These are phyloP conservation scores for Hydrochoerus hydrochaeris DNA, from an alignment of 2,113 vertebrate species.

Conservation along the genomic window DNA sequence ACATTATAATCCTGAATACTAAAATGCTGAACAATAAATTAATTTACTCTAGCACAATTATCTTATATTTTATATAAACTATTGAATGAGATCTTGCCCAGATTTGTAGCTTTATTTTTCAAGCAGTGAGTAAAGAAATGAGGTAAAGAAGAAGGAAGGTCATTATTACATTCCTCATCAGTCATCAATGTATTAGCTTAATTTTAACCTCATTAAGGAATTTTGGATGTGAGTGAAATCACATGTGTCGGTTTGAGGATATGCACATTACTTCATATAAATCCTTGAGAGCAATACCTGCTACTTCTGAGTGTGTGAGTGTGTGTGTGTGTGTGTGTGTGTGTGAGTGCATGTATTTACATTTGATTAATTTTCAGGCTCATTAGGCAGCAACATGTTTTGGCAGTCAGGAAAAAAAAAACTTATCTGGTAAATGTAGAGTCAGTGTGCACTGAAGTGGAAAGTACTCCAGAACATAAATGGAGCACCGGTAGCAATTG, in stretches of 20 bases:
- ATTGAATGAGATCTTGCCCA: neutral
- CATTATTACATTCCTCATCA: neutral
- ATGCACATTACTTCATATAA: neutral
- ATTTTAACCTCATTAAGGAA: neutral
- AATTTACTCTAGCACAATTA: neutral
- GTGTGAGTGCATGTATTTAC: neutral
- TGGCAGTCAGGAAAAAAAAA: neutral
- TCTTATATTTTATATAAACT: neutral
- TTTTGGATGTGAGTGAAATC: neutral
- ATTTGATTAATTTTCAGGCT: neutral
- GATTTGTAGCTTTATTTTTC: neutral
- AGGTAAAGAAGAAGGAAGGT: neutral
- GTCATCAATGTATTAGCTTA: neutral
- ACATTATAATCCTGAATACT: neutral
- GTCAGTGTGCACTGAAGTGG: neutral
- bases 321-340: too few relatives aligned
- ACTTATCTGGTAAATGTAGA: neutral
- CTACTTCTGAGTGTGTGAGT: neutral
- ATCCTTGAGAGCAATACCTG: neutral
- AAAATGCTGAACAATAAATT: neutral
- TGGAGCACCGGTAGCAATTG: neutral
- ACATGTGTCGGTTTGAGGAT: neutral
- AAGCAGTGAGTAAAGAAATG: neutral
- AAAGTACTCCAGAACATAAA: neutral
- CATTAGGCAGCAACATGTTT: neutral